These are phyloP conservation scores for Meda fulgida DNA, from an alignment of 2,797 vertebrate species.

Conservation along the genomic window DNA sequence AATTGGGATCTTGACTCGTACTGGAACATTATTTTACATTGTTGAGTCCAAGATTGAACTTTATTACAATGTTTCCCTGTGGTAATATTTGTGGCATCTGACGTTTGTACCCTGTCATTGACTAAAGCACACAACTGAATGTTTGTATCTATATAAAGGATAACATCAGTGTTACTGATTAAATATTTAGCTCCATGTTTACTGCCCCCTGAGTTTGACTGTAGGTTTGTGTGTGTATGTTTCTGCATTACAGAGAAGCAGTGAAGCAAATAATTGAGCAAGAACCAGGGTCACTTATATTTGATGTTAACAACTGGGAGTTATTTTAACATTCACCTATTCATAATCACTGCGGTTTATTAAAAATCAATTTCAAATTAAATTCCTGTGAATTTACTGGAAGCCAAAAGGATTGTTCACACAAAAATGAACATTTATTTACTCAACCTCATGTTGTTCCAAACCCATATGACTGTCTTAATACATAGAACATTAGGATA, in stretches of 20 bases:
- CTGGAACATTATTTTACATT: slow-evolving; percentile 16
- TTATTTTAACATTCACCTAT: slow-evolving; percentile 52
- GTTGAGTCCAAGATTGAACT: slow-evolving; percentile 11
- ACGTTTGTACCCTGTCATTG: slow-evolving; percentile 27
- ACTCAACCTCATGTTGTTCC: background rate
- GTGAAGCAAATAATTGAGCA: slow-evolving; percentile 55
- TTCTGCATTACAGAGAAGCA: slow-evolving; percentile 35
- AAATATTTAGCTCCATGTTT: slow-evolving; percentile 41
- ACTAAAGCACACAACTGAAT: background rate
- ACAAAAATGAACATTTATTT: background rate
- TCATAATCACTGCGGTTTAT: slow-evolving; percentile 29
- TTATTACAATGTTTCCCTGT: slow-evolving; percentile 5
- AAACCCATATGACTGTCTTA: background rate
- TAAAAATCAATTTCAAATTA: slow-evolving; percentile 25
- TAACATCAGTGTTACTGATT: slow-evolving; percentile 33
- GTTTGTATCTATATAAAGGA: slow-evolving; percentile 29
- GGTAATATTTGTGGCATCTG: slow-evolving; percentile 12
- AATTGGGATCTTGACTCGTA: slow-evolving; percentile 17
- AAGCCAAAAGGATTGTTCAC: background rate
- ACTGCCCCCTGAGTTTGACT: slow-evolving; percentile 1
- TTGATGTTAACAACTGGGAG: slow-evolving; percentile 47
- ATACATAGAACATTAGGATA: background rate
- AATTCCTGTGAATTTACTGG: slow-evolving; percentile 18
- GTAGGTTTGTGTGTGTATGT: slow-evolving; percentile 15
- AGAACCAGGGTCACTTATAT: slow-evolving; percentile 47